Evolutionary conservation across 2,113 vertebrate genomes (phyloP).

Genomic region (Hippocampus barbouri): DNA sequence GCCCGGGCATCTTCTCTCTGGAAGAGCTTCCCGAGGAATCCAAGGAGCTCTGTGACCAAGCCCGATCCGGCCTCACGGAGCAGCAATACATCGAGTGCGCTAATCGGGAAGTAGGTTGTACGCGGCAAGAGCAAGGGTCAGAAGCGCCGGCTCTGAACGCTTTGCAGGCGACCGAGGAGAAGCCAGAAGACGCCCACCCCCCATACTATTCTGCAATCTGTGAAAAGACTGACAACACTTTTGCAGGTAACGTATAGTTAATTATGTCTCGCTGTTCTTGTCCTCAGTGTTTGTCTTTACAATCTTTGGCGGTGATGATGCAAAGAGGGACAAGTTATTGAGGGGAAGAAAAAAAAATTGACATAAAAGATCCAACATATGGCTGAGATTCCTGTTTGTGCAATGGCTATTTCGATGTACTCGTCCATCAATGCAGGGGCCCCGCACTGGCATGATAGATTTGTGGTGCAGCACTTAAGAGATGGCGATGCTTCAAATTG

Average conservation of each 20-base stretch:
- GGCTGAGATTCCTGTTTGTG: slow-evolving; percentile 75
- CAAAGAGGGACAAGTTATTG: slow-evolving; percentile 36
- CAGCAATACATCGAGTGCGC: slow-evolving; percentile 65
- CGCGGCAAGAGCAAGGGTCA: slow-evolving; percentile 17
- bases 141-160: slow-evolving; percentile 15
- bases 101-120: slow-evolving; percentile 25
- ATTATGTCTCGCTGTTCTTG: slow-evolving; percentile 12
- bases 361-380: slow-evolving; percentile 46
- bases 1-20: slow-evolving; percentile 75
- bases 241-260: slow-evolving; percentile 80
- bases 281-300: slow-evolving; percentile 41
- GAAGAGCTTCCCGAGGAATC: slow-evolving; percentile 71
- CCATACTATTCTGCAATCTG: slow-evolving; percentile 70
- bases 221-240: slow-evolving; percentile 73
- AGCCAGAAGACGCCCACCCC: slow-evolving; percentile 52
- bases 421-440: slow-evolving; percentile 19
- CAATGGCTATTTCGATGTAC: slow-evolving; percentile 65
- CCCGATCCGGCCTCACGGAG: slow-evolving; percentile 29
- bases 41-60: slow-evolving; percentile 52
- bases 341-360: slow-evolving; percentile 21
- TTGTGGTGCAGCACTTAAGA: slow-evolving; percentile 12
- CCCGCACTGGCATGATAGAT: not conserved
- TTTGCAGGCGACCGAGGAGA: slow-evolving; percentile 44
- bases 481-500: slow-evolving; percentile 30
- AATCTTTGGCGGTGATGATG: slow-evolving; percentile 51